Conservation (phyloP, 2,888 invertebrate genomes). For the Ichneumon xanthorius region DNA sequence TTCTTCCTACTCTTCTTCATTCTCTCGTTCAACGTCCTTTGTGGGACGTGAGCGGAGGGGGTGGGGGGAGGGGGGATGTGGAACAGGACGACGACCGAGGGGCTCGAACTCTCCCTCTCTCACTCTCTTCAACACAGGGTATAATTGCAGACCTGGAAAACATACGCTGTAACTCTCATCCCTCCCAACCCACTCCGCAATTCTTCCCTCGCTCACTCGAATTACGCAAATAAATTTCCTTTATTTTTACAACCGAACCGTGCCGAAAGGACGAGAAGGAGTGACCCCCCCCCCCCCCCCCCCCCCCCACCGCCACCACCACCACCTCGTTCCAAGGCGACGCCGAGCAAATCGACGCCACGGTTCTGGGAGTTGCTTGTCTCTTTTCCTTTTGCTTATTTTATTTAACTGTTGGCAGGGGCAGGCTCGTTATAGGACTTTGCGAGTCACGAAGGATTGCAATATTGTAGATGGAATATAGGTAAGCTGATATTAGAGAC, state of each 20-base stretch:
- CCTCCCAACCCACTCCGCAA: constrained; percentile 46
- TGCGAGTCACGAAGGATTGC: constrained; percentile 30
- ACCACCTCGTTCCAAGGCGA: constrained; percentile 32
- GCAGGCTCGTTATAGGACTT: constrained; percentile 53
- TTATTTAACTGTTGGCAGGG: constrained; percentile 56
- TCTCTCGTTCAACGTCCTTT: constrained; percentile 55
- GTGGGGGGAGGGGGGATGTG: constrained; percentile 47
- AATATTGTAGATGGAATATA: constrained; percentile 30
- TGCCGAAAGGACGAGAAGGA: constrained; percentile 59
- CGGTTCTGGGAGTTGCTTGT: constrained; percentile 40
- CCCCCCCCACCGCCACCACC: too few species aligned
- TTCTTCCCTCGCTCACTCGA: constrained; percentile 77
- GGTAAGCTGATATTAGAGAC: not conserved
- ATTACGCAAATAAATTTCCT: constrained; percentile 84
- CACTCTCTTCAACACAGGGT: constrained; percentile 50
- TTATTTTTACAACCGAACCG: constrained; percentile 80
- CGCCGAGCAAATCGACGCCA: constrained; percentile 56
- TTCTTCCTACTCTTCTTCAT: constrained; percentile 52
- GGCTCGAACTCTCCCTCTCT: constrained; percentile 15
- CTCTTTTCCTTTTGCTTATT: constrained; percentile 52
- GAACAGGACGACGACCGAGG: constrained; percentile 50
- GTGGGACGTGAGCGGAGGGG: constrained; percentile 58
- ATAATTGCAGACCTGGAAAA: constrained; percentile 77
- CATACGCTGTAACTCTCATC: constrained; percentile 75
- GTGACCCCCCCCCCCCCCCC: constrained; percentile 31